Conservation (phyloP, 2,888 invertebrate species). For the Morpho achilles region DNA sequence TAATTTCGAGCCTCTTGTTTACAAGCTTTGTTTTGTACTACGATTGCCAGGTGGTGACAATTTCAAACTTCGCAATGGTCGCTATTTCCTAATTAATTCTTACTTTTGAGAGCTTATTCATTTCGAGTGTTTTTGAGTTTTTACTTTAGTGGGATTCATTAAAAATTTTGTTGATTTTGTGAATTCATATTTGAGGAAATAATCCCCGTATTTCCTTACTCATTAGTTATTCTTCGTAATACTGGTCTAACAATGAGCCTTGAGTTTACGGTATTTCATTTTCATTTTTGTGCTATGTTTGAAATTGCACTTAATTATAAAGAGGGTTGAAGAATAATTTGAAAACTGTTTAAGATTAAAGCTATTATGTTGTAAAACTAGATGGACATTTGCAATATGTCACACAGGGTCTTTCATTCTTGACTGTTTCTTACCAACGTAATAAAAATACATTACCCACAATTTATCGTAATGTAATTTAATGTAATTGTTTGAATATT, state of each 20-base stretch:
- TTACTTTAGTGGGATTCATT: conserved; percentile 42
- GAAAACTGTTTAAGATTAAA: too few relatives aligned
- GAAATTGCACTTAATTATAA: too few relatives aligned
- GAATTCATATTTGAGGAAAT: conserved; percentile 13
- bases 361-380: too few relatives aligned
- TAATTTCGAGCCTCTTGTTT: conserved; percentile 42
- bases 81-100: conserved; percentile 55
- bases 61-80: conserved; percentile 50
- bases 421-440: too few relatives aligned
- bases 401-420: too few relatives aligned
- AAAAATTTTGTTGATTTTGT: conserved; percentile 38
- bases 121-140: conserved; percentile 34
- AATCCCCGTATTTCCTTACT: conserved; percentile 3
- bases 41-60: conserved; percentile 52
- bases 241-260: conserved; percentile 2
- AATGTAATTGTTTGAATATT: too few relatives aligned
- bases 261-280: conserved; percentile 4
- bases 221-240: conserved; percentile 2
- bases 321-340: too few relatives aligned
- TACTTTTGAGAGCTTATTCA: conserved; percentile 42
- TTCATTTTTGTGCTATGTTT: neutral
- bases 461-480: too few relatives aligned
- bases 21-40: conserved; percentile 40
- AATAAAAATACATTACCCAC: too few relatives aligned
- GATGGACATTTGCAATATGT: too few relatives aligned